Conservation (phyloP, 2,113 vertebrate species). For the Prionailurus bengalensis region DNA sequence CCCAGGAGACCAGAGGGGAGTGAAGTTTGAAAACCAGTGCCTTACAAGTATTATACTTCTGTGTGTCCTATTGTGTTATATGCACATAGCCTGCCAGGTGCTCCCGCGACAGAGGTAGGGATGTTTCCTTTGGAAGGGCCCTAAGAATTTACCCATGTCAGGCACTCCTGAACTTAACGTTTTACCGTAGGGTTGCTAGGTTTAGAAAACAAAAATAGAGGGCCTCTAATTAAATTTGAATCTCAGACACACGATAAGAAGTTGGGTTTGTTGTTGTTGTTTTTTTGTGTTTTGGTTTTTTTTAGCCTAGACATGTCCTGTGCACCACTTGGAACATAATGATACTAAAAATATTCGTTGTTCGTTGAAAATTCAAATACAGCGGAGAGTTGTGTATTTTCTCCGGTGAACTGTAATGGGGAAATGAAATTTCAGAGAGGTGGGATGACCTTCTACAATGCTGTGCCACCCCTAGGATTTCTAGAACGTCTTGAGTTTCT, state of each 20-base stretch:
- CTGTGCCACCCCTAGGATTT: background rate
- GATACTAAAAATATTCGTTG: background rate
- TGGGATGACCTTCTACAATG: background rate
- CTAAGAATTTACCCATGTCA: background rate
- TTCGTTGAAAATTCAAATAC: background rate
- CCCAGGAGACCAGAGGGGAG: background rate
- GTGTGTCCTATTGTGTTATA: background rate
- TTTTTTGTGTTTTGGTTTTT: background rate
- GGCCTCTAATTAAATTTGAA: background rate
- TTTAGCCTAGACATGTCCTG: background rate
- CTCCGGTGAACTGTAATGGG: background rate
- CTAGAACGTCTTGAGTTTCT: background rate
- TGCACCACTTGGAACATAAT: background rate
- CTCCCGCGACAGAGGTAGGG: background rate
- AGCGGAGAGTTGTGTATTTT: background rate
- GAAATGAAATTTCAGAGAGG: background rate
- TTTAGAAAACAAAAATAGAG: slow-evolving; percentile 20
- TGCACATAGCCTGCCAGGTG: background rate
- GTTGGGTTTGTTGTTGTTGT: background rate
- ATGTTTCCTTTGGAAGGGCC: background rate
- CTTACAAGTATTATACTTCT: background rate
- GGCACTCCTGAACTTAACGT: background rate
- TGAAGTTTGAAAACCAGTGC: background rate
- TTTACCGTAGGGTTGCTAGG: background rate
- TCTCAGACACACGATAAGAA: background rate